Base-by-base conservation (phyloP, 2,113 vertebrate species). In the Cyrtonyx montezumae region DNA sequence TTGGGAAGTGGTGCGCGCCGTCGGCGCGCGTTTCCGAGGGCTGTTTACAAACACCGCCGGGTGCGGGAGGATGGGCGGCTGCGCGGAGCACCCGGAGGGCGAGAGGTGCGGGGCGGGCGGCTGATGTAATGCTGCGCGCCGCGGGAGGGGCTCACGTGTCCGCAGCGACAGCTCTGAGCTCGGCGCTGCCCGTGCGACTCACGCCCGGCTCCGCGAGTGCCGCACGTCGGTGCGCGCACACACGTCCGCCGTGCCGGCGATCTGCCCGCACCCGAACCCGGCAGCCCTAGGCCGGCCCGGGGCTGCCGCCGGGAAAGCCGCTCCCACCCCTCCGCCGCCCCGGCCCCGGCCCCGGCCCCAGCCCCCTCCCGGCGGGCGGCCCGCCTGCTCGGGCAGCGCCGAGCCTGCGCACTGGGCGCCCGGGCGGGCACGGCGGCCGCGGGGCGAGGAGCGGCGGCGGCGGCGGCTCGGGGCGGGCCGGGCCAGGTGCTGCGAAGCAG, bases 361-460 rank as follows among this genome's bases (percentile, higher is more conserved):
- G 59, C 80, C 80, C 32, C 90, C 65, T 51, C 71, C 91, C 85
- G 92, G 74, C 73, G 48, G 67, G 37, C 91, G 93, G 83, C 95
- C 90, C 96, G 45, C 56, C 51, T 19, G 53, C 53, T 68, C 53
- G 76, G 96, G 93, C 93, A 86, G 84, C 82, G 97, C 34, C 98
- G 98, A 98, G 98, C 98, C 97, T 98, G 98, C 98, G 98, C 92
- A 19, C 82, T 78, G 59, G 83, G 87, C 87, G 90, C 92, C 90
- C 94, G 84, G 67, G 70, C 73, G 59, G 77, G 55, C 69, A 36
- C 42, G 62, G 79, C 71, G 32, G 74, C 74, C 37, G 61, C 46
- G 34, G 79, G 73, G 83, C 83, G 70, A 86, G 84, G 84, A 71
- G 78, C 89, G 79, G 89, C 85, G 69, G 96, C 74, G 68, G 76